These are phyloP conservation scores for Zosterops borbonicus DNA, from an alignment of 2,113 vertebrate species.

Conservation along the genomic window DNA sequence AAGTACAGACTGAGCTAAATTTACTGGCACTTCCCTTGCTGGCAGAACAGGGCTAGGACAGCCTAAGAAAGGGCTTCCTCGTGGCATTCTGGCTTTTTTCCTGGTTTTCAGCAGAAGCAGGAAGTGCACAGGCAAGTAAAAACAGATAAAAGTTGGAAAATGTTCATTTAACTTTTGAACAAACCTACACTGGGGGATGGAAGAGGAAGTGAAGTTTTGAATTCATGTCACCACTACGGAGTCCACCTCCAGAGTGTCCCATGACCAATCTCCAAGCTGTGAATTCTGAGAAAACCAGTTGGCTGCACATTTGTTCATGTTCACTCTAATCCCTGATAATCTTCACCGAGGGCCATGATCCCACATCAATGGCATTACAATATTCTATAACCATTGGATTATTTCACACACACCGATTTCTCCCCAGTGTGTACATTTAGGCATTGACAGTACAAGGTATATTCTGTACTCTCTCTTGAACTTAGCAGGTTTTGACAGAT, in stretches of 20 bases:
- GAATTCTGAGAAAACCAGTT: constrained; percentile 12
- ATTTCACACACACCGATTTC: constrained; percentile 51
- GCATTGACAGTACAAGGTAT: constrained; percentile 77
- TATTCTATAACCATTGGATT: constrained; percentile 50
- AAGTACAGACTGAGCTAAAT: constrained; percentile 57
- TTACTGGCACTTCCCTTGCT: constrained; percentile 31
- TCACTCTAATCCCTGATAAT: constrained; percentile 48
- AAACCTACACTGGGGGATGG: background rate
- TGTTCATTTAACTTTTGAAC: constrained; percentile 8
- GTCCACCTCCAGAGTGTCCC: background rate
- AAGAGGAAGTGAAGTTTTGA: background rate
- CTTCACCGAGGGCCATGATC: constrained; percentile 47
- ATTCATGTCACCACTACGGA: background rate
- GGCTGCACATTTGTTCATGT: constrained; percentile 19
- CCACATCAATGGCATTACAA: constrained; percentile 56
- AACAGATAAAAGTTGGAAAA: constrained; percentile 4
- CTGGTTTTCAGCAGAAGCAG: constrained; percentile 47
- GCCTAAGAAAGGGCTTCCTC: constrained; percentile 49
- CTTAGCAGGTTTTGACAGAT: constrained; percentile 86
- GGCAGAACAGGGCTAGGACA: constrained; percentile 30
- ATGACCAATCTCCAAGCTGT: background rate
- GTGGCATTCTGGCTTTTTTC: constrained; percentile 38
- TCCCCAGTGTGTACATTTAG: constrained; percentile 63
- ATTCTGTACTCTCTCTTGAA: constrained; percentile 78
- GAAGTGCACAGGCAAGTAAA: constrained; percentile 5